A percentile compares a stretch with the other conserved stretches of the same genome.
Evolutionary conservation across 1,140 invertebrate species (phyloP).

Genomic region (Neotoxoptera formosana): DNA sequence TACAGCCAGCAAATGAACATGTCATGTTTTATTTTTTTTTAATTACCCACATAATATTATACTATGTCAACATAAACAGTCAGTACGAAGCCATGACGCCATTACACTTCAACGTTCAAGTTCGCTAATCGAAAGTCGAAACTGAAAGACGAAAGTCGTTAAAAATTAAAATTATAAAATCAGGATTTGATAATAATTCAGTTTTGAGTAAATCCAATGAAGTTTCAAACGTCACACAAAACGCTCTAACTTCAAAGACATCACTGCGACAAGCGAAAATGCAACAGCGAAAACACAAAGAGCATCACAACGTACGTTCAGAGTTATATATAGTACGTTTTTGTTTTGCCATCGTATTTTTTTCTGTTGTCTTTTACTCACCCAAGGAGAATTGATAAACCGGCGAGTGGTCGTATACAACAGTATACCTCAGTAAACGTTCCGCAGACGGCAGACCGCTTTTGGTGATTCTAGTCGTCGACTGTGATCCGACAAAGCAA

Average conservation of each 20-base stretch:
- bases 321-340: not conserved
- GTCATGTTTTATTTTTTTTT: not conserved
- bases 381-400: conserved; percentile 57
- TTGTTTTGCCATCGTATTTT: not conserved
- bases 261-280: not conserved
- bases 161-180: not conserved
- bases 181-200: not conserved
- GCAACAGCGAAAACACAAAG: not conserved
- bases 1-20: not conserved
- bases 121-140: not conserved
- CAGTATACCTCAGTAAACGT: not conserved
- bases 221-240: not conserved
- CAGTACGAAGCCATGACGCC: not conserved
- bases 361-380: conserved; percentile 49
- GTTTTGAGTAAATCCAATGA: conserved; percentile 40
- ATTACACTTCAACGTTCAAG: not conserved
- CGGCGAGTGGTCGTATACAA: not conserved
- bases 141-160: not conserved
- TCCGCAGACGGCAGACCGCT: not conserved
- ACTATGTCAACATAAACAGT: not conserved
- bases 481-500: not conserved
- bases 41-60: not conserved
- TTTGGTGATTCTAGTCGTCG: not conserved
- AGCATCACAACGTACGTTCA: conserved; percentile 32
- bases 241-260: conserved; percentile 35